Conservation (phyloP, 2,888 invertebrate species). For the Rotaria magnacalcarata region DNA sequence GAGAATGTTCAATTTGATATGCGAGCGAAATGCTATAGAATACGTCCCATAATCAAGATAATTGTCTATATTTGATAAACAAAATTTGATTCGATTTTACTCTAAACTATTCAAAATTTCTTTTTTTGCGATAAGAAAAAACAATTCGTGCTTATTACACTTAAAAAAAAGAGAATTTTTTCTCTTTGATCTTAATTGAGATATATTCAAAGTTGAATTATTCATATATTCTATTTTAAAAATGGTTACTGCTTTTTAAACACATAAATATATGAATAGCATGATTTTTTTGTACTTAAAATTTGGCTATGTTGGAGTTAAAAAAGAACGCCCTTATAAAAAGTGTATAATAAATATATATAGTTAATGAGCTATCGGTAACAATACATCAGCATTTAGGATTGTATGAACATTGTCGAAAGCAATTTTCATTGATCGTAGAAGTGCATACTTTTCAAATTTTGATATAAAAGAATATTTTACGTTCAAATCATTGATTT, state of each 20-base stretch:
- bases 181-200: constrained; percentile 24
- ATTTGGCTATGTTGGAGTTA: too few relatives aligned
- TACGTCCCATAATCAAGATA: background rate
- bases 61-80: background rate
- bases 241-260: background rate
- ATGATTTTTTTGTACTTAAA: too few relatives aligned
- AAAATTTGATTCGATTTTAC: background rate
- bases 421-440: too few relatives aligned
- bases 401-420: too few relatives aligned
- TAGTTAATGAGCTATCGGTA: too few relatives aligned
- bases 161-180: background rate
- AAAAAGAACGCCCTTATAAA: too few relatives aligned
- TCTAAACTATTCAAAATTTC: background rate
- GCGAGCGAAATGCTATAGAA: background rate
- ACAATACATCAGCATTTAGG: too few relatives aligned
- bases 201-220: background rate
- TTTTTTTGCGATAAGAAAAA: background rate
- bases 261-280: too few relatives aligned
- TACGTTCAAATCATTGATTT: too few relatives aligned
- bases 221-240: background rate
- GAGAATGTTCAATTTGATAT: background rate
- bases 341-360: too few relatives aligned
- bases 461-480: background rate
- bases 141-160: background rate
- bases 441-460: background rate